Conservation (phyloP, 2,113 vertebrate species). For the Dipodomys merriami region DNA sequence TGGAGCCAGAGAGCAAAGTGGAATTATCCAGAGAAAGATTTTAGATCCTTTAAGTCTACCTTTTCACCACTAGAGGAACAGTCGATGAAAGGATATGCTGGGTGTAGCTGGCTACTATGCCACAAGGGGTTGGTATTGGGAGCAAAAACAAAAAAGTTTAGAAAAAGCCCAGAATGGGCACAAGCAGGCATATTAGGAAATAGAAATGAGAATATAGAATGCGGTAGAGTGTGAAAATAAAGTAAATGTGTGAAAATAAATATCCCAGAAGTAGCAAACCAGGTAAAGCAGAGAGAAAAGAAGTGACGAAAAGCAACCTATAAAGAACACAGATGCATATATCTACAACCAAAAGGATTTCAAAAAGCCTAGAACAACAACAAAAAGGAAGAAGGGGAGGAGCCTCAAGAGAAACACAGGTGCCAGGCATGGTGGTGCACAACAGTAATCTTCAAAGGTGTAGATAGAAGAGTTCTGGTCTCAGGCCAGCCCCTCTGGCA, state of each 20-base stretch:
- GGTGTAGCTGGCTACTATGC: background rate
- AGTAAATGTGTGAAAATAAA: background rate
- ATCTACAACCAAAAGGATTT: background rate
- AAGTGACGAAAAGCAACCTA: background rate
- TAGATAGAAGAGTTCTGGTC: no score
- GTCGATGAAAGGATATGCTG: background rate
- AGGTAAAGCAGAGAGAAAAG: background rate
- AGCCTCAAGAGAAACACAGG: background rate
- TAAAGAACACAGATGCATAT: background rate
- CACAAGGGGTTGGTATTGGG: background rate
- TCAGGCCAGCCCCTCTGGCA: no score
- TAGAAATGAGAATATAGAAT: background rate
- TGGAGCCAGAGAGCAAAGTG: background rate
- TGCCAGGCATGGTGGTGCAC: no score
- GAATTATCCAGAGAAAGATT: conserved; percentile 44
- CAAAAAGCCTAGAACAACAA: background rate
- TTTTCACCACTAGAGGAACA: background rate
- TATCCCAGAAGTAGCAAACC: background rate
- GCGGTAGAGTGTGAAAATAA: background rate
- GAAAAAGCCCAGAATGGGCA: background rate
- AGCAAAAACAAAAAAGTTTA: background rate
- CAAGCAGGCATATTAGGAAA: background rate
- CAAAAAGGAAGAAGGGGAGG: background rate
- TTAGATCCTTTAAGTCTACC: background rate
- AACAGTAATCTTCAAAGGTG: no score